A percentile compares a stretch with the other conserved stretches of the same genome.
phyloP scores from a whole-genome alignment of 2,113 vertebrate species.

The Muscicapa adusta region DNA sequence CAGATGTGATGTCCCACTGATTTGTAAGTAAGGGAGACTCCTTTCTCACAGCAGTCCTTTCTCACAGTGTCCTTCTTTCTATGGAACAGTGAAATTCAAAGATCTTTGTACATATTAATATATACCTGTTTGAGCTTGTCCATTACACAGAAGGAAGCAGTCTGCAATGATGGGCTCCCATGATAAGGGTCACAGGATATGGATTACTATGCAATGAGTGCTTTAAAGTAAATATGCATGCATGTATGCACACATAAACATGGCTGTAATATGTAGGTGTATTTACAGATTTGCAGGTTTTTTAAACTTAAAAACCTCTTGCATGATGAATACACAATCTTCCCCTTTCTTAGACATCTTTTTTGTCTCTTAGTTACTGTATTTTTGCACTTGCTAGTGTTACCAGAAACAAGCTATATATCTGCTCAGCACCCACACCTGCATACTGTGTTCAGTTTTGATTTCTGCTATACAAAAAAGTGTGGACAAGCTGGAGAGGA shows the following conservation, averaged over 20 bases:
- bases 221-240: background rate
- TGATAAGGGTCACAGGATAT: background rate
- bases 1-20: background rate
- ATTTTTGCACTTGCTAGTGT: background rate
- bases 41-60: background rate
- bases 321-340: background rate
- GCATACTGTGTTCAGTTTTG: background rate
- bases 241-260: background rate
- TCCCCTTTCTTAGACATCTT: background rate
- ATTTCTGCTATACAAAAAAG: background rate
- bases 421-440: background rate
- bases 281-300: background rate
- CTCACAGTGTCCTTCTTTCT: background rate
- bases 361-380: background rate
- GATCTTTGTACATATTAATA: background rate
- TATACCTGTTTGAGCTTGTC: background rate
- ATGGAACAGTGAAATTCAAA: background rate
- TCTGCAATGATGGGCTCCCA: background rate
- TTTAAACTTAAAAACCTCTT: background rate
- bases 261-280: background rate
- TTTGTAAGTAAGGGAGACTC: background rate
- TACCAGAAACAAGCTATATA: background rate
- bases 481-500: background rate
- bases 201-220: background rate
- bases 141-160: background rate